phyloP scores from a whole-genome alignment of 1,140 invertebrate genomes.

The Maniola jurtina region DNA sequence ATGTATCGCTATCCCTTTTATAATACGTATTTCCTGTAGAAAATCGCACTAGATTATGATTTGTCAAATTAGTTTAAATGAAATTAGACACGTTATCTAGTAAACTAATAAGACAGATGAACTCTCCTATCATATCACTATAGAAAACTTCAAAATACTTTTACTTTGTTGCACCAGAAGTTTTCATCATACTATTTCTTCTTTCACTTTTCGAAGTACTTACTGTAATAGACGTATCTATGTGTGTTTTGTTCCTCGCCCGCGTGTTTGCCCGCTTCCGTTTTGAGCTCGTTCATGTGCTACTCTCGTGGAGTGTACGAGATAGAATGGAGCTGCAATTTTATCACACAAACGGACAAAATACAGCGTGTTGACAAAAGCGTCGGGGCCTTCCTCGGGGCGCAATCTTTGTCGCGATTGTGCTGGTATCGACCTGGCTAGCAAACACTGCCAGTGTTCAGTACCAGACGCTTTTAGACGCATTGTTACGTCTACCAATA shows the following conservation, averaged over 20 bases:
- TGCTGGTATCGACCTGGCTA: constrained; percentile 26
- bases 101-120: no score
- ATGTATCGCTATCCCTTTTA: no score
- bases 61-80: no score
- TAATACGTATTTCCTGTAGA: no score
- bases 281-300: constrained; percentile 4
- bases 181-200: no score
- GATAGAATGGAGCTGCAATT: constrained; percentile 26
- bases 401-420: constrained; percentile 23
- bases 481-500: constrained; percentile 12
- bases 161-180: no score
- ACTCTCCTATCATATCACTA: no score
- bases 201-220: no score
- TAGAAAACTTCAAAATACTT: no score
- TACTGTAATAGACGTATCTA: constrained; percentile 1
- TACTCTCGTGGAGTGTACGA: constrained; percentile 15
- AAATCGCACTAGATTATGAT: no score
- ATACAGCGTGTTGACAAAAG: constrained; percentile 29
- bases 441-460: constrained; percentile 10
- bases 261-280: constrained; percentile 10
- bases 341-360: constrained; percentile 30
- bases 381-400: constrained; percentile 20
- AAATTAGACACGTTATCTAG: no score
- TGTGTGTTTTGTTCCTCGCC: not conserved
- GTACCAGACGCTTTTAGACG: constrained; percentile 20